Conservation (phyloP, 2,113 vertebrate species). For the Phaethon lepturus region DNA sequence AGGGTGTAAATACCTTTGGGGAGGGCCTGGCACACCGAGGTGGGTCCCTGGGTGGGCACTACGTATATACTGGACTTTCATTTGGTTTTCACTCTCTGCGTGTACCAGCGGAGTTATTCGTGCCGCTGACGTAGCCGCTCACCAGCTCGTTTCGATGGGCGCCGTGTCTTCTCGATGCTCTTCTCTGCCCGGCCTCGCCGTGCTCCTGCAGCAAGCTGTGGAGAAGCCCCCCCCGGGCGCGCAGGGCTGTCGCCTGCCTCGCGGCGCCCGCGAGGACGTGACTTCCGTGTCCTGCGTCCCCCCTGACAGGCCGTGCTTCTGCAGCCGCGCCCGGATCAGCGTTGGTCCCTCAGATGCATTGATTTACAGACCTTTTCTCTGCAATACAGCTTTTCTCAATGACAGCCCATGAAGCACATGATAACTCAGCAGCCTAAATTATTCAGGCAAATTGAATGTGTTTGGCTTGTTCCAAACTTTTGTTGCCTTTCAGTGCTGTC, state of each 20-base stretch:
- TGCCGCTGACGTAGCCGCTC: not conserved
- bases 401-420: conserved; percentile 22
- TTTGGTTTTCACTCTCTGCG: not conserved
- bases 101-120: not conserved
- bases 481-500: conserved; percentile 47
- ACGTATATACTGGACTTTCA: not conserved
- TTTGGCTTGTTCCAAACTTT: conserved; percentile 57
- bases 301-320: not conserved
- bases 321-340: not conserved
- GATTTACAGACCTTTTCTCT: conserved; percentile 44
- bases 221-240: not conserved
- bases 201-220: not conserved
- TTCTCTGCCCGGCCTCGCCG: not conserved
- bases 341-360: conserved; percentile 16
- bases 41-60: not conserved
- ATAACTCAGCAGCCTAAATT: conserved; percentile 59
- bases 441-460: conserved; percentile 55
- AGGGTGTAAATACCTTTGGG: not conserved
- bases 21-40: not conserved
- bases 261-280: fast-evolving
- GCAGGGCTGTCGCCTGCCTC: not conserved
- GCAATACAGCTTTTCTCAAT: not conserved
- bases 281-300: not conserved
- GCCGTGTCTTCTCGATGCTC: not conserved
- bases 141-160: not conserved